Base-by-base conservation (phyloP, 2,797 vertebrate genomes). In the Antennarius maculatus region DNA sequence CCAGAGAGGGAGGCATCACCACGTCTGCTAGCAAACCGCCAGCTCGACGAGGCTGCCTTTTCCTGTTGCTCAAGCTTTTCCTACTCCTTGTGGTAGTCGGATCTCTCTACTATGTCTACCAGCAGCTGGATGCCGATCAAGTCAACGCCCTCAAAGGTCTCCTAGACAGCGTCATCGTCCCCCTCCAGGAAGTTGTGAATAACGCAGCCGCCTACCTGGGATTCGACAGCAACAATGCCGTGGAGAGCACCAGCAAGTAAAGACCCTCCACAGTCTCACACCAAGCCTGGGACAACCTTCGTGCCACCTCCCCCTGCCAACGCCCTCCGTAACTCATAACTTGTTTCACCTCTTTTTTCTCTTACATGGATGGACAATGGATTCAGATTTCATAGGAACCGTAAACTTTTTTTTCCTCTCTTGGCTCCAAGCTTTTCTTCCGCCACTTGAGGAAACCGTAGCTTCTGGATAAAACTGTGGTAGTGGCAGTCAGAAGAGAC, bases 121-220 rank as follows among this genome's bases (percentile, higher is more conserved):
- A 96, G 91, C 94, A 95, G 77, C 94, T 97, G 95, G 95, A 96
- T 82, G 94, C 90, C 63, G 90, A 95, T 74, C 92, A 95, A 87
- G 84, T 92, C 83, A 93, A 90, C 87, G 89, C 93, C 43, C 93
- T 97, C 77, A 73, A 78, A 89, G 69, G 54, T 67, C 76, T 87
- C 54, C 49, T 76, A n/a, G 84, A 88, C 77, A 73, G 45, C 49
- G 65, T 83, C 39, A 0, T 84, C 4, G 48, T 82, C 61, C 85
- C 90, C 0, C 55, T 91, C 42, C 84, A 84, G 60, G 61, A 51
- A 0, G 61, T 42, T 1, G 79, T 72, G 50, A 82, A 81, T 48
- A 80, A 55, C 27, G 80, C 79, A 6, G 74, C 71, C 76, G 65
- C 77, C 68, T 86, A 90, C 80, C 80, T 92, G 76, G 89, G 90